Conservation (phyloP, 2,888 invertebrate species). For the Andrena flavipes region DNA sequence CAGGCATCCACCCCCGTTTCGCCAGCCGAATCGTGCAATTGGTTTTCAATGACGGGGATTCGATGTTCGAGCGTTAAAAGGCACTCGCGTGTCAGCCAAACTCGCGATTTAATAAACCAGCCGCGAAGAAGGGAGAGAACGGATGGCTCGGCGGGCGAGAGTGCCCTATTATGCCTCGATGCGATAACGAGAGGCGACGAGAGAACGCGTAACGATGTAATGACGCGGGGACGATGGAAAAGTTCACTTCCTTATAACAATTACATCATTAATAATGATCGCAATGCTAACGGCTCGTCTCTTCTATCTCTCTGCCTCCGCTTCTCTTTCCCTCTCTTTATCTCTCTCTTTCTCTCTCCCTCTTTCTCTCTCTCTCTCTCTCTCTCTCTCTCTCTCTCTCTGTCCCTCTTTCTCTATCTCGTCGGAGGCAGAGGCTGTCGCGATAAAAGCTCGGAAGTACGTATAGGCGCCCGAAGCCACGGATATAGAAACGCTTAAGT, state of each 20-base stretch:
- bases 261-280: constrained; percentile 76
- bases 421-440: constrained; percentile 62
- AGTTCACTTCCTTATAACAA: constrained; percentile 76
- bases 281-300: constrained; percentile 71
- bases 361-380: neutral
- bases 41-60: constrained; percentile 55
- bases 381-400: neutral
- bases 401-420: constrained; percentile 14
- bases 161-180: constrained; percentile 69
- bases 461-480: constrained; percentile 76
- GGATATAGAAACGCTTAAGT: constrained; percentile 84
- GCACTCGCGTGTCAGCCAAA: constrained; percentile 55
- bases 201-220: constrained; percentile 69
- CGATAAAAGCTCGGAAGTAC: constrained; percentile 79
- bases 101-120: constrained; percentile 57
- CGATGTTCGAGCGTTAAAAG: constrained; percentile 49
- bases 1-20: constrained; percentile 25
- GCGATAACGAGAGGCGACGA: constrained; percentile 65
- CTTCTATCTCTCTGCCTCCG: constrained; percentile 11
- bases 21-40: constrained; percentile 55
- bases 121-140: constrained; percentile 48
- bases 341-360: neutral
- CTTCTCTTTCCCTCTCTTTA: neutral
- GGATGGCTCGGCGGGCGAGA: constrained; percentile 64
- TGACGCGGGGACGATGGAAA: constrained; percentile 71